Conservation (phyloP, 2,113 vertebrate genomes). For the Pelodiscus sinensis region DNA sequence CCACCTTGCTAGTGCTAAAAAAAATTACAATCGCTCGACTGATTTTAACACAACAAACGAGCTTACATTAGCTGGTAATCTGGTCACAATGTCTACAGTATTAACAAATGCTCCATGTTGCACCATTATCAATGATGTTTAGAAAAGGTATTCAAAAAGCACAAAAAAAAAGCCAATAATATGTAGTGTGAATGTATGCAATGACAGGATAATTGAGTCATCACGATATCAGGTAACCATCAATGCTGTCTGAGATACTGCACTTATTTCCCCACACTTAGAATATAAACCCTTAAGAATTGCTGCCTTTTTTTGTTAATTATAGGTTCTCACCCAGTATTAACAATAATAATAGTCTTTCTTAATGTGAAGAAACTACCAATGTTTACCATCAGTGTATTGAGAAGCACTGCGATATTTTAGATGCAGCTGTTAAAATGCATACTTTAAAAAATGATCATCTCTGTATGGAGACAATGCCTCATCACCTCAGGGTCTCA, state of each 20-base stretch:
- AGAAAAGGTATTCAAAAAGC: constrained; percentile 34
- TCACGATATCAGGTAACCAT: background rate
- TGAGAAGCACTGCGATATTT: background rate
- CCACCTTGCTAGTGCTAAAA: background rate
- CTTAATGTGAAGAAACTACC: constrained; percentile 8
- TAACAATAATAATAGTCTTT: constrained; percentile 18
- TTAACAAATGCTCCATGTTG: background rate
- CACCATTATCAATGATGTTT: constrained; percentile 34
- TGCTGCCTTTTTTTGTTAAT: background rate
- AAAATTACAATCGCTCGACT: background rate
- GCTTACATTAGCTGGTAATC: background rate
- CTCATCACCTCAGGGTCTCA: background rate
- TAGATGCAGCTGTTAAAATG: constrained; percentile 9
- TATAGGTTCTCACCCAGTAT: background rate
- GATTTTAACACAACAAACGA: constrained; percentile 31
- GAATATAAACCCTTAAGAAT: background rate
- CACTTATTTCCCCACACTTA: background rate
- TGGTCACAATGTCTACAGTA: background rate
- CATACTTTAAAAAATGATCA: background rate
- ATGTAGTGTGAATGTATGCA: background rate
- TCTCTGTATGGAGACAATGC: background rate
- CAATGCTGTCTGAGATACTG: background rate
- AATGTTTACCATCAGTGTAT: constrained; percentile 12
- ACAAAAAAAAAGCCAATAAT: background rate
- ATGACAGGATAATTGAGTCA: background rate